phyloP scores from a whole-genome alignment of 2,113 vertebrate genomes.

The Bostrychus sinensis region DNA sequence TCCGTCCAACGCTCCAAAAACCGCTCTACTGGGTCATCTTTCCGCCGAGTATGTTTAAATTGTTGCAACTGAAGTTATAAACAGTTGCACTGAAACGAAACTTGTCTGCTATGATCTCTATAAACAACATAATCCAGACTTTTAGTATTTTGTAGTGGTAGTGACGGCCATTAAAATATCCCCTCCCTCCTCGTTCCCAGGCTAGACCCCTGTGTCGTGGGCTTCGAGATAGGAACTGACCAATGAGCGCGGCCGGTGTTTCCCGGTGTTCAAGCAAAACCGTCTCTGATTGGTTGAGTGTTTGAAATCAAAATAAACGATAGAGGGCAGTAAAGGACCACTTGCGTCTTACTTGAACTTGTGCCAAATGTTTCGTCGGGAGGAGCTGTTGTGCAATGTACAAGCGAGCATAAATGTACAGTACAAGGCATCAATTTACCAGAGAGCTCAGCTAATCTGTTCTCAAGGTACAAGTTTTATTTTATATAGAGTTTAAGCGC shows the following conservation, averaged over 20 bases:
- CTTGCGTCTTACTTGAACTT: slow-evolving; percentile 16
- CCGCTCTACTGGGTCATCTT: slow-evolving; percentile 36
- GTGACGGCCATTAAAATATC: slow-evolving; percentile 79
- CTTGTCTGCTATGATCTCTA: slow-evolving; percentile 16
- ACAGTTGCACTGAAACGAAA: background rate
- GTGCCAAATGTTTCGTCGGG: slow-evolving; percentile 19
- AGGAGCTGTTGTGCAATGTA: background rate
- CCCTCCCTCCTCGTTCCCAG: slow-evolving; percentile 74
- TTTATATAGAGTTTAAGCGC: too few relatives aligned
- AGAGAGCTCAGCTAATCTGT: too few relatives aligned
- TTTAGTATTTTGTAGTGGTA: slow-evolving; percentile 62
- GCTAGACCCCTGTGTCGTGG: slow-evolving; percentile 41
- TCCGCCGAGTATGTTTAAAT: background rate
- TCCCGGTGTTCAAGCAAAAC: slow-evolving; percentile 27
- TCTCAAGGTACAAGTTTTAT: too few relatives aligned
- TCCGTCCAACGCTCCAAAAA: slow-evolving; percentile 43
- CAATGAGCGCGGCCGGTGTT: slow-evolving; percentile 57
- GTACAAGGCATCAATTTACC: too few relatives aligned
- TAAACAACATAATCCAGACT: slow-evolving; percentile 58
- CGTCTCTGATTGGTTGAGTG: slow-evolving; percentile 56
- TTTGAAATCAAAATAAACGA: slow-evolving; percentile 35
- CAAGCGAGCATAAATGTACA: background rate
- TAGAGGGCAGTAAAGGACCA: slow-evolving; percentile 56
- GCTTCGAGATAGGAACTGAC: slow-evolving; percentile 6
- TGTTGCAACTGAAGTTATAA: background rate